A percentile compares a stretch with the other conserved stretches of the same genome.
Conservation (phyloP, 1,140 invertebrate species). For the Trichonephila clavata region DNA sequence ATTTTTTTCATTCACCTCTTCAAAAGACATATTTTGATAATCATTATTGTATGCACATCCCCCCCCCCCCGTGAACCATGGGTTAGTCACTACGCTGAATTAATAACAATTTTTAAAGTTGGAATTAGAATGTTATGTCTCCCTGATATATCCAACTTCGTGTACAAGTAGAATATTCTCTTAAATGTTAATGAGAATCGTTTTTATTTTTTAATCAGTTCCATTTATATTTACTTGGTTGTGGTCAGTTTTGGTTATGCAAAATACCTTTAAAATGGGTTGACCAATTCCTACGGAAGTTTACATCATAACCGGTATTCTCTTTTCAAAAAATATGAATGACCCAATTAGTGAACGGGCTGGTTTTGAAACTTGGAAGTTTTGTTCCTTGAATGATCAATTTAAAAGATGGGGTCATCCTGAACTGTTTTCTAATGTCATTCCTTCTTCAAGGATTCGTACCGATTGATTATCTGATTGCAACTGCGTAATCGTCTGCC, state of each 20-base stretch:
- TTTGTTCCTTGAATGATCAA: background rate
- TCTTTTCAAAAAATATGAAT: background rate
- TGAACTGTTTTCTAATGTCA: background rate
- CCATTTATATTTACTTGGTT: background rate
- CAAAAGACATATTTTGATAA: no score
- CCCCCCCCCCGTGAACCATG: no score
- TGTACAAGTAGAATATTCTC: no score
- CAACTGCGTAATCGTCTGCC: background rate
- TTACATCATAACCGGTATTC: slow-evolving; percentile 1
- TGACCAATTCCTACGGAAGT: background rate
- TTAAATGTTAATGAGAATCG: no score
- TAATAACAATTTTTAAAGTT: no score
- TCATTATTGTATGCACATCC: no score
- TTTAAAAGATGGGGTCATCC: background rate
- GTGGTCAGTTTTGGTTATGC: background rate
- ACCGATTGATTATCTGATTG: background rate
- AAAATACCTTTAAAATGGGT: background rate
- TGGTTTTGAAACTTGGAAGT: background rate
- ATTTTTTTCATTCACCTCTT: no score
- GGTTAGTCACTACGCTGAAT: no score
- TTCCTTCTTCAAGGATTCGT: background rate
- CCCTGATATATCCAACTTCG: no score
- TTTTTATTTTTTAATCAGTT: no score
- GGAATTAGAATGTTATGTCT: no score
- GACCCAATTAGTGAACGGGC: background rate